Evolutionary conservation across 2,797 vertebrate species (phyloP).

Genomic region (Aplochiton taeniatus): DNA sequence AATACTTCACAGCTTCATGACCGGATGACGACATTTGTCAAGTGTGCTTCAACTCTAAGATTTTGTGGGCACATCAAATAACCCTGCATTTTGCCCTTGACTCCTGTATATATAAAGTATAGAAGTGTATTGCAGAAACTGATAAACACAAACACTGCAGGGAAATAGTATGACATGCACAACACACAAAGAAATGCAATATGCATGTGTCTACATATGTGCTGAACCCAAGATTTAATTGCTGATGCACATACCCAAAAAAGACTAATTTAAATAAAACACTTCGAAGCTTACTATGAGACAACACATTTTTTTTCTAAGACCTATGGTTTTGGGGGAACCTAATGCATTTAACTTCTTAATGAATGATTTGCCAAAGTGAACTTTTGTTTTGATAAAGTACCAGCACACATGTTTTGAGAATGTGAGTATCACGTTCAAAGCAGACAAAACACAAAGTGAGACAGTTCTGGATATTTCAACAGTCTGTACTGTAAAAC

Average conservation of each 20-base stretch:
- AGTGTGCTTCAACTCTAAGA: slow-evolving; percentile 59
- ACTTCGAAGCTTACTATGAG: slow-evolving; percentile 11
- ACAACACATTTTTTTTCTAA: slow-evolving; percentile 5
- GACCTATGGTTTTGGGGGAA: slow-evolving; percentile 15
- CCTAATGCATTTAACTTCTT: slow-evolving; percentile 28
- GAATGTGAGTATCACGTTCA: slow-evolving; percentile 54
- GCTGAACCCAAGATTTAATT: slow-evolving; percentile 13
- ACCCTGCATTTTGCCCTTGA: slow-evolving; percentile 16
- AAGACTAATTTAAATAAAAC: slow-evolving; percentile 18
- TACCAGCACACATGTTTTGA: slow-evolving; percentile 46
- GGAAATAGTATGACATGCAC: slow-evolving; percentile 15
- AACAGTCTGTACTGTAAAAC: slow-evolving; percentile 62
- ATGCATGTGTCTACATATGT: slow-evolving; percentile 26
- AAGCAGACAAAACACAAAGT: slow-evolving; percentile 40
- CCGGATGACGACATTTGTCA: slow-evolving; percentile 22
- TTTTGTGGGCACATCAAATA: slow-evolving; percentile 4
- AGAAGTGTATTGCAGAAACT: not conserved
- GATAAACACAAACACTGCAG: slow-evolving; percentile 10
- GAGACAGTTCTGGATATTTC: slow-evolving; percentile 56
- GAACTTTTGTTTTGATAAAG: slow-evolving; percentile 48
- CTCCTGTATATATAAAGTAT: slow-evolving; percentile 4
- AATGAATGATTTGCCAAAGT: slow-evolving; percentile 32
- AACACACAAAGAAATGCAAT: slow-evolving; percentile 17
- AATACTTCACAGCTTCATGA: slow-evolving; percentile 11
- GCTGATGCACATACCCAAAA: slow-evolving; percentile 37